phyloP scores from a whole-genome alignment of 2,888 invertebrate genomes.

The Scaptodrosophila latifasciaeformis region DNA sequence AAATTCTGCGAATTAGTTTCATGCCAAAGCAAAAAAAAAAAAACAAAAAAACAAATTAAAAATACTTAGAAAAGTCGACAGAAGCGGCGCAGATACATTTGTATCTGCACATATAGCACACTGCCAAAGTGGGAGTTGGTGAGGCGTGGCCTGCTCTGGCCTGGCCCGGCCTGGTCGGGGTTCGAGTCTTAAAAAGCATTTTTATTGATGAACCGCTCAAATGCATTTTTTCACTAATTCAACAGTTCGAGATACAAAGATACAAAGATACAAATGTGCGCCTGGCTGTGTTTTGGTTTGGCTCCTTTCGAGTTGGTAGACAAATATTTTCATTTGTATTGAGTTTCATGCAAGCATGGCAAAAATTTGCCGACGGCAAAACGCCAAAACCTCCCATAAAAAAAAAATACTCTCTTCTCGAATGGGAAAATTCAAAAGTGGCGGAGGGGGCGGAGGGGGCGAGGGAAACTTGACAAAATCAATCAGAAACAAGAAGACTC shows the following conservation, averaged over 20 bases:
- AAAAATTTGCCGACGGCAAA: conserved; percentile 46
- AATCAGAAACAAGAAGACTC: too few species aligned
- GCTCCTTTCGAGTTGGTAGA: neutral
- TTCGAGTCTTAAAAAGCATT: conserved; percentile 49
- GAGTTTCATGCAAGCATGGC: conserved; percentile 42
- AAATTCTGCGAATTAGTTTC: conserved; percentile 1
- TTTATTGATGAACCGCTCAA: conserved; percentile 43
- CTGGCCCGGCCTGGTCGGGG: too few species aligned
- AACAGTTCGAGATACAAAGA: too few species aligned
- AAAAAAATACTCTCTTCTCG: conserved; percentile 1
- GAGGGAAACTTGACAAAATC: too few species aligned
- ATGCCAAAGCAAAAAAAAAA: neutral
- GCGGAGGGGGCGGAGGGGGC: too few species aligned
- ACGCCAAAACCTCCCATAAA: conserved; percentile 7
- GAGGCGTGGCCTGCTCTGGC: too few species aligned
- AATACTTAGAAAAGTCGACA: neutral
- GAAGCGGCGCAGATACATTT: neutral
- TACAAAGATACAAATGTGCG: conserved; percentile 5
- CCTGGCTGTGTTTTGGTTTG: neutral
- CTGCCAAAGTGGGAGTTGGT: too few species aligned
- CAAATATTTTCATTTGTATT: conserved; percentile 38
- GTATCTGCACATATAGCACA: too few species aligned
- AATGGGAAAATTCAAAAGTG: too few species aligned
- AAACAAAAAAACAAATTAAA: neutral
- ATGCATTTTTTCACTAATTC: conserved; percentile 41